Evolutionary conservation across 2,888 invertebrate species (phyloP).

Genomic region (Eupithecia inturbata): DNA sequence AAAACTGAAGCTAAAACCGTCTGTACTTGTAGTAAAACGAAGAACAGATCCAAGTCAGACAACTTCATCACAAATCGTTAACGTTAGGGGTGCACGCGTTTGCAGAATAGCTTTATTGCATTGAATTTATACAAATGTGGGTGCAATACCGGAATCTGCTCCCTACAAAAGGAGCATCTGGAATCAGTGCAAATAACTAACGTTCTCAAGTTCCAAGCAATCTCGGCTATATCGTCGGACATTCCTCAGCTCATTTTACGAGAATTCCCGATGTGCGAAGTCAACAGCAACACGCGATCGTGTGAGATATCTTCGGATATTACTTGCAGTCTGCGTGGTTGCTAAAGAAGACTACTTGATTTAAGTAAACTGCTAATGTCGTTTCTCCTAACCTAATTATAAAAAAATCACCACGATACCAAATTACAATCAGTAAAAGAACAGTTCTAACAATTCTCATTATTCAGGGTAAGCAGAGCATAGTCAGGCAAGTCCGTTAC

Average conservation of each 20-base stretch:
- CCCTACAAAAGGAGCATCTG: constrained; percentile 53
- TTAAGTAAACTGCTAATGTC: background rate
- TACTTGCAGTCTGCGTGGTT: constrained; percentile 17
- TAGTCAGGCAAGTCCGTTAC: constrained; percentile 29
- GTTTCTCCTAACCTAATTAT: background rate
- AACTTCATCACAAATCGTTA: constrained; percentile 46
- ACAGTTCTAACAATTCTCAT: constrained; percentile 19
- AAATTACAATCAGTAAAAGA: constrained; percentile 17
- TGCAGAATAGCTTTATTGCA: constrained; percentile 40
- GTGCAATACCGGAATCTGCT: constrained; percentile 55
- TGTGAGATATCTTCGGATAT: constrained; percentile 50
- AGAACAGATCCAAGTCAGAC: constrained; percentile 43
- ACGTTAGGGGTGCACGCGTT: constrained; percentile 43
- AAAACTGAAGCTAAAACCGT: constrained; percentile 5
- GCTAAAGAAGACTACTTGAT: constrained; percentile 13
- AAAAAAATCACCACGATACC: background rate
- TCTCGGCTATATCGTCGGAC: constrained; percentile 50
- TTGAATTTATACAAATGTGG: constrained; percentile 48
- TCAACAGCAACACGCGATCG: constrained; percentile 45
- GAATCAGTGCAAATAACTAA: constrained; percentile 61
- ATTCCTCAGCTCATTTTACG: constrained; percentile 57
- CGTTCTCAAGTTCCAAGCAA: constrained; percentile 45
- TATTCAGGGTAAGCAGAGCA: constrained; percentile 16
- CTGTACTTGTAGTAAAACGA: constrained; percentile 1
- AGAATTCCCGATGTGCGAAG: constrained; percentile 59